Evolutionary conservation across 2,888 invertebrate species (phyloP).

Genomic region (Pyrrhosoma nymphula): DNA sequence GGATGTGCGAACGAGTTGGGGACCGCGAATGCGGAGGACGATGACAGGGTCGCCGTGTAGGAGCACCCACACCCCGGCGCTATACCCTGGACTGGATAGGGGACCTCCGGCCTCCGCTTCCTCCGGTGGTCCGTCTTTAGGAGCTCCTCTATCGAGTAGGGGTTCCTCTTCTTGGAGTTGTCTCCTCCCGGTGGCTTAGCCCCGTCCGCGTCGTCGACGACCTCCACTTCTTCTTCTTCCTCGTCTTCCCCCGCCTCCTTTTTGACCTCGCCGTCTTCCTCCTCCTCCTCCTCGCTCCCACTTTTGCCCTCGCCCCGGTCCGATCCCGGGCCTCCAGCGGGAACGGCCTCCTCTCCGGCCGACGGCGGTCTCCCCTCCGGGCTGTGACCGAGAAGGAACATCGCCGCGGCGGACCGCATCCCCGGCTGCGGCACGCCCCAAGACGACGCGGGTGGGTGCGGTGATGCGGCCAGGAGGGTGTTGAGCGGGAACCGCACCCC

Average conservation of each 20-base stretch:
- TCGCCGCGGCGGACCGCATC: conserved; percentile 74
- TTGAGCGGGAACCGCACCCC: conserved; percentile 82
- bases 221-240: conserved; percentile 36
- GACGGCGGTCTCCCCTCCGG: conserved; percentile 79
- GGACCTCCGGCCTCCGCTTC: conserved; percentile 43
- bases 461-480: conserved; percentile 80
- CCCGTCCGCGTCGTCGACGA: conserved; percentile 46
- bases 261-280: neutral
- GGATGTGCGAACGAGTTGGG: neutral
- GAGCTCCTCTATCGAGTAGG: conserved; percentile 92
- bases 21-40: conserved; percentile 52
- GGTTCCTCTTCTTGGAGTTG: conserved; percentile 83
- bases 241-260: conserved; percentile 25
- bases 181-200: conserved; percentile 56
- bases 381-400: conserved; percentile 72
- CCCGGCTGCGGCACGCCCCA: conserved; percentile 74
- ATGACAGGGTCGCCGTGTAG: conserved; percentile 54
- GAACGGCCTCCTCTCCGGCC: conserved; percentile 77
- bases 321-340: conserved; percentile 78
- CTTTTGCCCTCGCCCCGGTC: conserved; percentile 79
- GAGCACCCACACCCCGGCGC: conserved; percentile 45
- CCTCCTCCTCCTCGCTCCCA: neutral
- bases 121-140: conserved; percentile 81
- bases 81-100: conserved; percentile 28
- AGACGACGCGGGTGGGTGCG: conserved; percentile 76